Base-by-base conservation (phyloP, 1,140 invertebrate genomes). In the Drosophila arawakana region DNA sequence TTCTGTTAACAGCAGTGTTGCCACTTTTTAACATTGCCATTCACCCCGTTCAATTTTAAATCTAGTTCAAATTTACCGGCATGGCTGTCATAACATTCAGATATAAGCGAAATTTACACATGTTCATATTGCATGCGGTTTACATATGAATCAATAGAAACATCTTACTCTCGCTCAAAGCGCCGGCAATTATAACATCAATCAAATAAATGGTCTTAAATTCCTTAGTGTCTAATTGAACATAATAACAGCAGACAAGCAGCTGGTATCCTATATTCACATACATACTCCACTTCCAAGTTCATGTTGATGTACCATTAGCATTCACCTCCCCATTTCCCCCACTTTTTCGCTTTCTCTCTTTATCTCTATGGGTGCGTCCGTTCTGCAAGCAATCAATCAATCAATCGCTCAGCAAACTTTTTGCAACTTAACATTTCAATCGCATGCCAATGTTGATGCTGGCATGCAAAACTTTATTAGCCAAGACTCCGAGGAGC, bases 341-440 rank as follows among this genome's bases (percentile, higher is more conserved):
- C 7, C 18, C 11, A 3, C 60, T 25, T 13, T 8, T 18, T 30
- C 25, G 0, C 25, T 25, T 1, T 30, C 25, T 30, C 25, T 30
- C 25, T 30, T 1, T 25, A 2, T 25, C 25, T 30, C 25, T 30
- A 4, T 30, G 25, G 25, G 37, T 37, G 30, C 50, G 57, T n/a
- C 37, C 37, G 39, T 54, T 9, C 34, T 25, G 34, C 58, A 55
- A 41, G 10, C 49, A 60, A 68, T 73, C 72, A 69, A 65, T 71
- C 73, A 70, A 75, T 70, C 73, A 57, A 46, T 59, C 59, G 67
- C 9, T 75, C 73, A 75, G 67, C 67, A 63, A 46, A 49, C 50
- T 65, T 75, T 75, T 59, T 71, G 52, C 60, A 65, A 71, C 59
- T 52, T 72, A 75, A 75, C 73, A 75, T 75, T 75, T 75, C 73